phyloP scores from a whole-genome alignment of 2,888 invertebrate genomes.

The Platycnemis pennipes region DNA sequence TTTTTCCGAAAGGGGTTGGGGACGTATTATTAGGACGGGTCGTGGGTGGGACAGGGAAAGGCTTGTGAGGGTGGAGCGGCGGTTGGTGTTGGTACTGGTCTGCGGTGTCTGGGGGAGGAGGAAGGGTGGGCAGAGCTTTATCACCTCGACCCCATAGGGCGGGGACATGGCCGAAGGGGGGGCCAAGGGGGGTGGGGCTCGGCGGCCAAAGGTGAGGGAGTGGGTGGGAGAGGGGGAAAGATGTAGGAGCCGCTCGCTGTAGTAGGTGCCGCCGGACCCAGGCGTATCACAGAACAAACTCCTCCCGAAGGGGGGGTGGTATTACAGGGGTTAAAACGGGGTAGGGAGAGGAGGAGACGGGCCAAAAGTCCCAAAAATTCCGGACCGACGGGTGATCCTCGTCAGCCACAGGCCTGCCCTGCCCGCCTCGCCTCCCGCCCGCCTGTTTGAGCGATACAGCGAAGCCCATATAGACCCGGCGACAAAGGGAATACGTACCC shows the following conservation, averaged over 20 bases:
- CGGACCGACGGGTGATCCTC: conserved; percentile 33
- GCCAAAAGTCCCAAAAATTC: not conserved
- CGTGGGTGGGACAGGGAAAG: not conserved
- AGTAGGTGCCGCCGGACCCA: conserved; percentile 49
- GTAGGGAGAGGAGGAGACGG: not conserved
- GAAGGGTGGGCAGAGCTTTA: conserved; percentile 5
- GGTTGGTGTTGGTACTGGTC: not conserved
- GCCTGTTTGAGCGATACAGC: conserved; percentile 58
- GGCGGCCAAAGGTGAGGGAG: not conserved
- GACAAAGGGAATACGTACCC: conserved; percentile 61
- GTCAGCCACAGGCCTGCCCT: conserved; percentile 45
- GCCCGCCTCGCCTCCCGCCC: not conserved
- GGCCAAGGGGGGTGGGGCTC: not conserved
- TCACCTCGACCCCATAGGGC: conserved; percentile 39
- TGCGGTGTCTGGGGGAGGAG: not conserved
- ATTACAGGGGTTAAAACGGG: not conserved
- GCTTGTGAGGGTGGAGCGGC: not conserved
- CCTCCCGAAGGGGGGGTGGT: not conserved
- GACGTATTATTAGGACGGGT: conserved; percentile 2
- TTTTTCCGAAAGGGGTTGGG: not conserved
- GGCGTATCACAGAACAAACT: conserved; percentile 53
- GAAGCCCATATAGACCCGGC: not conserved
- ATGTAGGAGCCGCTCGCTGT: not conserved
- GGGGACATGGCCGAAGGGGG: not conserved
- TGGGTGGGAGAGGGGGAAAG: not conserved